Evolutionary conservation across 2,888 invertebrate genomes (phyloP).

Genomic region (Melolontha melolontha): DNA sequence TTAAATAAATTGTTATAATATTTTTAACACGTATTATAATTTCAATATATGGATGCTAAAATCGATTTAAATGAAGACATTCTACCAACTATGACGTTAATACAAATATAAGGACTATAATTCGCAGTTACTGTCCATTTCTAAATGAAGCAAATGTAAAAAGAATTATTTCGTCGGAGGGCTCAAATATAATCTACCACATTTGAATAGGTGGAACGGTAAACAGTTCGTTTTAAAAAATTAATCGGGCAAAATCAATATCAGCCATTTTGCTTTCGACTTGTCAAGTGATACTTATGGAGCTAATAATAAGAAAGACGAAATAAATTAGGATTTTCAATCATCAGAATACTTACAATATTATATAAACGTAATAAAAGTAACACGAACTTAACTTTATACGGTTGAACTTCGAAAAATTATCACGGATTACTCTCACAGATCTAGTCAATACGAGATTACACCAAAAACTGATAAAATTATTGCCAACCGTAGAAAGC

Average conservation of each 20-base stretch:
- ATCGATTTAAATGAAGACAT: constrained; percentile 36
- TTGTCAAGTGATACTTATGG: constrained; percentile 47
- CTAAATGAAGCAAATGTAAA: too few relatives aligned
- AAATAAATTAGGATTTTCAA: background rate
- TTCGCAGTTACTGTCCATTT: too few relatives aligned
- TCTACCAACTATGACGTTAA: constrained; percentile 14
- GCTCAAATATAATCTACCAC: background rate
- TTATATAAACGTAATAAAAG: constrained; percentile 34
- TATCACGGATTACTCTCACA: constrained; percentile 34
- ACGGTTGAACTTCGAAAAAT: constrained; percentile 40
- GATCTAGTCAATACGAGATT: constrained; percentile 38
- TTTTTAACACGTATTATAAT: background rate
- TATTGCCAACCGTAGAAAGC: constrained; percentile 34
- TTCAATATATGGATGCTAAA: constrained; percentile 24
- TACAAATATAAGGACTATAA: constrained; percentile 2
- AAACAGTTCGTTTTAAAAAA: constrained; percentile 39
- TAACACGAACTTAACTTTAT: constrained; percentile 31
- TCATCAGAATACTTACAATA: constrained; percentile 47
- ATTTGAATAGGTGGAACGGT: background rate
- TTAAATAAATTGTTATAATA: background rate
- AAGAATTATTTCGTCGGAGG: too few relatives aligned
- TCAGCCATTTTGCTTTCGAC: constrained; percentile 61
- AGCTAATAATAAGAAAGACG: constrained; percentile 21
- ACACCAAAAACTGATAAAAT: constrained; percentile 44
- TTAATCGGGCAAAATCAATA: constrained; percentile 59